Base-by-base conservation (phyloP, 2,888 invertebrate genomes). In the Andricus curvator region DNA sequence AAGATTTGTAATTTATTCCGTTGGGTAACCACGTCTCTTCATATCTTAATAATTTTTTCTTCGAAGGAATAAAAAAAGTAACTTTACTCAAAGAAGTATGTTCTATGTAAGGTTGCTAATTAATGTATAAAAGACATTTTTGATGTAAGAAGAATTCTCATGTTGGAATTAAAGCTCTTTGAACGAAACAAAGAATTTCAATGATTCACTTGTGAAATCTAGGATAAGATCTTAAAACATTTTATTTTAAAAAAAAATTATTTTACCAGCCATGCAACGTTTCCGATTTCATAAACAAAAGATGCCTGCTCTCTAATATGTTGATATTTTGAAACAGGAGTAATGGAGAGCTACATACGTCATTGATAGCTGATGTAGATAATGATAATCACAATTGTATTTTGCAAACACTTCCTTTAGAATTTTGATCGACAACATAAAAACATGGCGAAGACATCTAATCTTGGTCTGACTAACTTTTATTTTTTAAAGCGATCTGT, bases 251-350 rank as follows among this genome's bases (percentile, higher is more conserved):
- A 44, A 48, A 44, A 0, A 15, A 15, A 0, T 48, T 4, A 48
- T 17, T 48, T 48, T 17, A 17, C 48, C 48, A 48, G 17, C 0
- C 0, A 48, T 17, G 48, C 60, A 60, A 1, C 8, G 22, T 60
- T 60, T 22, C 4, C 22, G 4, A 68, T 67, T 67, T 22, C 4
- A 13, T 6, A 66, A 66, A 51, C 5, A 67, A 56, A 74, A 29
- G 17, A 64, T 29, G 33, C 20, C 33, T 33, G 15, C 33, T 56
- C 9, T 37, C 33, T 51, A 1, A 6, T 48, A 1, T 56, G 33
- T 56, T 33, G 5, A 74, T 56, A 56, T 33, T 33, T 56, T 29
- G 74, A 74, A 74, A 74, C n/a, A 13, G 29, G 33, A 74, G 56
- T 56, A 37, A 1, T 22, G 9, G 15, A 74, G 56, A 74, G 56